Base-by-base conservation (phyloP, 2,888 invertebrate genomes). In the Chrysolina haemoptera region DNA sequence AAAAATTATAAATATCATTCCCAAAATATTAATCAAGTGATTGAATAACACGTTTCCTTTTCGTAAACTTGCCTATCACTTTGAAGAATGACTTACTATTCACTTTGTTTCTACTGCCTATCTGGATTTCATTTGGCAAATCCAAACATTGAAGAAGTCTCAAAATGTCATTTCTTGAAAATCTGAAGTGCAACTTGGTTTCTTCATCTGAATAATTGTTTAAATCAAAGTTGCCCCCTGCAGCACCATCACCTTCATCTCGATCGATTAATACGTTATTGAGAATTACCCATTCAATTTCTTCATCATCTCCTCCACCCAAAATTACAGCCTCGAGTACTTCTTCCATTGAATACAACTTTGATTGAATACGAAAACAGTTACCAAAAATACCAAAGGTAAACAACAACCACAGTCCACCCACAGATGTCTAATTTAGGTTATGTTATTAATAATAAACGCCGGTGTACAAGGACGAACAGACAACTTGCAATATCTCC, bases 321-420 rank as follows among this genome's bases (percentile, higher is more conserved):
- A 55, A 18, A 68, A 68, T 68, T 27, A 68, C 68, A 40, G 64
- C 64, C 18, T 64, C 43, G 5, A 68, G 16, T 68, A 55, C 35
- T 53, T 68, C 55, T 68, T 68, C 68, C 41, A 68, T 68, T 48
- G 20, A 66, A 66, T 22, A 66, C 16, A 16, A n/a, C n/a, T n/a
- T n/a, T n/a, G n/a, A n/a, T n/a, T n/a, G n/a, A n/a, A n/a, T n/a
- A n/a, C n/a, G n/a, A n/a, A n/a, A n/a, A n/a, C n/a, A n/a, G n/a
- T n/a, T n/a, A n/a, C n/a, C n/a, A n/a, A n/a, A n/a, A n/a, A n/a
- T n/a, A n/a, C n/a, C n/a, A n/a, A n/a, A n/a, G n/a, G n/a, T n/a
- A n/a, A n/a, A 66, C 20, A 53, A 66, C 27, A 66, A 66, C 1
- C 5, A 1, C 1, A 27, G 5, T 5, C 2, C 5, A 27, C 1